A percentile compares a stretch with the other conserved stretches of the same genome.
These are phyloP conservation scores for Ochropacha duplaris DNA, from an alignment of 2,888 invertebrate species.

Conservation along the genomic window DNA sequence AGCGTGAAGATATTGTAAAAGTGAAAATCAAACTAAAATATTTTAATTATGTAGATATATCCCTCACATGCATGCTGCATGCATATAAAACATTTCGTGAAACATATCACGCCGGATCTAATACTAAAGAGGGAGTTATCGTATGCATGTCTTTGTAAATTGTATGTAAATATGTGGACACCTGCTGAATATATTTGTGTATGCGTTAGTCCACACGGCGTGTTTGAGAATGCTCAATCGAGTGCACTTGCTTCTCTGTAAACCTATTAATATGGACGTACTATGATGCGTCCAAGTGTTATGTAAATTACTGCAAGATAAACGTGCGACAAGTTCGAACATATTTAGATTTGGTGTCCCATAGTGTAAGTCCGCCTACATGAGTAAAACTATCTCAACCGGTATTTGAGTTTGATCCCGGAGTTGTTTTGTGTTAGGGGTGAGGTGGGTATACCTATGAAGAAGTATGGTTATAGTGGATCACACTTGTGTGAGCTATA, in stretches of 20 bases:
- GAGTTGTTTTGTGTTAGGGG: neutral
- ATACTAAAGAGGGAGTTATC: slow-evolving; percentile 64
- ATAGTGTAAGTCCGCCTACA: slow-evolving; percentile 12
- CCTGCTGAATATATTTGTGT: slow-evolving; percentile 80
- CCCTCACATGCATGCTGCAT: neutral
- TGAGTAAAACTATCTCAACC: neutral
- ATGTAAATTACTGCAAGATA: slow-evolving; percentile 49
- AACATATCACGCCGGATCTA: slow-evolving; percentile 63
- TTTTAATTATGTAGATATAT: slow-evolving; percentile 7
- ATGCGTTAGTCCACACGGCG: slow-evolving; percentile 54
- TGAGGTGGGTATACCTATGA: neutral
- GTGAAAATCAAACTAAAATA: neutral
- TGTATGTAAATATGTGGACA: slow-evolving; percentile 81
- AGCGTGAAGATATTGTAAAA: neutral
- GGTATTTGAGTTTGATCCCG: neutral
- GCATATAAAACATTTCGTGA: slow-evolving; percentile 19
- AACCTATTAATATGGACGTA: slow-evolving; percentile 72
- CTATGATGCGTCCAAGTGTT: slow-evolving; percentile 63
- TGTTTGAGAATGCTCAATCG: slow-evolving; percentile 69
- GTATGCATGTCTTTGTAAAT: slow-evolving; percentile 70
- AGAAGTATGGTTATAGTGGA: neutral
- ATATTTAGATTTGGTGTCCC: slow-evolving; percentile 25
- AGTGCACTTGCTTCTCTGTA: slow-evolving; percentile 74
- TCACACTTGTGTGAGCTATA: neutral
- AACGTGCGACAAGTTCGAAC: slow-evolving; percentile 50